Evolutionary conservation across 2,797 vertebrate genomes (phyloP).

Genomic region (Nannoperca australis): DNA sequence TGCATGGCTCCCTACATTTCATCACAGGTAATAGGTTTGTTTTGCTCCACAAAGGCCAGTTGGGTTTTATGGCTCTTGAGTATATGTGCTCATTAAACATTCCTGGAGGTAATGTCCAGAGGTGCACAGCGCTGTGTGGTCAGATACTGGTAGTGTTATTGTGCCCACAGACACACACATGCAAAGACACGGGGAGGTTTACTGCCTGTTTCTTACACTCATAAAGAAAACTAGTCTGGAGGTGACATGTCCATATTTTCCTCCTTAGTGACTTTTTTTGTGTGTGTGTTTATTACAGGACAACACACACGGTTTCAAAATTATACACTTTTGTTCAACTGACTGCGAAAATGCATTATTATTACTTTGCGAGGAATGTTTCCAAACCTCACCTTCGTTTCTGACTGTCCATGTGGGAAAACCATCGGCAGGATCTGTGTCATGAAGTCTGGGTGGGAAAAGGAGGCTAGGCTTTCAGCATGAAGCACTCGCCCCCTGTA

Average conservation of each 20-base stretch:
- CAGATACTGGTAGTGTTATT: conserved; percentile 27
- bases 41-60: conserved; percentile 52
- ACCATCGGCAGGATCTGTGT: conserved; percentile 18
- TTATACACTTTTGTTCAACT: neutral
- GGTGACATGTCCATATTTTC: conserved; percentile 11
- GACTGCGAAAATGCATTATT: neutral
- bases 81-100: conserved; percentile 55
- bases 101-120: conserved; percentile 47
- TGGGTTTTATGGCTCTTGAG: conserved; percentile 49
- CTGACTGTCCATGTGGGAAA: conserved; percentile 28
- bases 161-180: conserved; percentile 14
- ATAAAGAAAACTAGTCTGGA: conserved; percentile 10
- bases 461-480: neutral
- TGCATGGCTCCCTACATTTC: conserved; percentile 52
- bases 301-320: neutral
- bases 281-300: neutral
- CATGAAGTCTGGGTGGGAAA: conserved; percentile 38
- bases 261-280: neutral
- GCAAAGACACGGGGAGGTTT: neutral
- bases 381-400: conserved; percentile 22
- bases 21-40: conserved; percentile 54
- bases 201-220: conserved; percentile 17
- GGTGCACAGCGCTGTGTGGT: conserved; percentile 29
- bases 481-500: conserved; percentile 19
- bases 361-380: neutral